Conservation (phyloP, 2,113 vertebrate genomes). For the Tyto alba region DNA sequence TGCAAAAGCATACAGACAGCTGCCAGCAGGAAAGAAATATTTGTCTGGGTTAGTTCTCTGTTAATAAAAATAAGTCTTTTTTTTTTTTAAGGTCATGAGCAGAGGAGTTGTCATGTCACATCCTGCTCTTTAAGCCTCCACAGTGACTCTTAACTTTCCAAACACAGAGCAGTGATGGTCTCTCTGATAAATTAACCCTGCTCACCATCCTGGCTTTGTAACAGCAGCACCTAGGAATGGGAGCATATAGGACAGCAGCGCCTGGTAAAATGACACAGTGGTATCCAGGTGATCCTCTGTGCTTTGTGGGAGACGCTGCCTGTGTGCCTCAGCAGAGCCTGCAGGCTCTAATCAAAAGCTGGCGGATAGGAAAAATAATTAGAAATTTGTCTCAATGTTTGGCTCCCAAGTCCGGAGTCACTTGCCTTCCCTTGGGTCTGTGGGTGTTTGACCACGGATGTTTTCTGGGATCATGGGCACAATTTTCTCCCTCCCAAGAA, state of each 20-base stretch:
- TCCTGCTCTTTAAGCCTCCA: not conserved
- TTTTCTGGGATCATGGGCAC: not conserved
- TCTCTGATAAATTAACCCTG: not conserved
- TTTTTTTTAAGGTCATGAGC: not conserved
- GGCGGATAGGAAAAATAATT: not conserved
- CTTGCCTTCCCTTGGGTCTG: not conserved
- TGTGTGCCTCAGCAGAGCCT: not conserved
- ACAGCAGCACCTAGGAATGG: no score
- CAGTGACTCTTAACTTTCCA: not conserved
- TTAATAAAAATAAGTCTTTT: not conserved
- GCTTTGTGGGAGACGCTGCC: not conserved
- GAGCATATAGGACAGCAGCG: no score
- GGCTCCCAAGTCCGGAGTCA: not conserved
- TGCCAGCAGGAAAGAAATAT: not conserved
- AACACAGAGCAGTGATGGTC: not conserved
- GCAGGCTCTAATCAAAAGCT: not conserved
- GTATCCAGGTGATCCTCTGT: accelerated
- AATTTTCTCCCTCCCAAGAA: not conserved
- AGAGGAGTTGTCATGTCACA: not conserved
- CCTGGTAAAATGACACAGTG: accelerated
- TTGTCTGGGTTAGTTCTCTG: not conserved
- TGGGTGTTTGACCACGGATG: not conserved
- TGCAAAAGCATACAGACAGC: not conserved
- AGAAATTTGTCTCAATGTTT: not conserved
- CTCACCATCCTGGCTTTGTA: accelerated